Evolutionary conservation across 2,113 vertebrate genomes (phyloP).

Genomic region (Aviceda subcristata): DNA sequence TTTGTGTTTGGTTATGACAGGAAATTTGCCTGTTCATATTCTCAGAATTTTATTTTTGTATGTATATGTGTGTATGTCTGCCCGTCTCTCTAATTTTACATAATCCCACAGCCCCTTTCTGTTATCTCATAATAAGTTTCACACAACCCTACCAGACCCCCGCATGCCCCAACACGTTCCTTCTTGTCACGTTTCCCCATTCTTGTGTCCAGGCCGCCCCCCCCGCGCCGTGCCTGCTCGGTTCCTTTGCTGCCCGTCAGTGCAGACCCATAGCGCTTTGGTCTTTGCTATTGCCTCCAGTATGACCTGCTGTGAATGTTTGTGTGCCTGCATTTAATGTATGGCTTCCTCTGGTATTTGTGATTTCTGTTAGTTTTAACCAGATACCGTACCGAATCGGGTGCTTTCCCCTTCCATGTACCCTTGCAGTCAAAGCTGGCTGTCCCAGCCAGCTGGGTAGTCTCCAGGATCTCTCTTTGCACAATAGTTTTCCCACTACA

Average conservation of each 20-base stretch:
- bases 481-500: background rate
- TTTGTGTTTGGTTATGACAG: background rate
- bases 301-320: background rate
- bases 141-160: background rate
- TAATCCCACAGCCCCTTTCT: background rate
- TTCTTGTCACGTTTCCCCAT: rapidly evolving
- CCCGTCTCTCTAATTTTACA: background rate
- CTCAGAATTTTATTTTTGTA: background rate
- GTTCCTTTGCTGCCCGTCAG: rapidly evolving
- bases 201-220: rapidly evolving
- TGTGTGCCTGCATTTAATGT: rapidly evolving
- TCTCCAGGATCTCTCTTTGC: background rate
- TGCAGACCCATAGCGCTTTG: rapidly evolving
- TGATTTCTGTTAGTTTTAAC: too few species aligned
- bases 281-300: rapidly evolving
- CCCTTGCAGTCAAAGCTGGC: rapidly evolving
- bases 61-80: rapidly evolving
- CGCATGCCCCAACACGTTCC: rapidly evolving
- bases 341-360: background rate
- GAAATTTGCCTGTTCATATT: background rate
- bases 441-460: rapidly evolving
- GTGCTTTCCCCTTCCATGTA: rapidly evolving
- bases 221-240: rapidly evolving
- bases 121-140: too few species aligned
- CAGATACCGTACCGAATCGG: rapidly evolving